Evolutionary conservation across 2,113 vertebrate genomes (phyloP), one percentile per base, ranked within the genome.

Genomic region (Pteronura brasiliensis): DNA sequence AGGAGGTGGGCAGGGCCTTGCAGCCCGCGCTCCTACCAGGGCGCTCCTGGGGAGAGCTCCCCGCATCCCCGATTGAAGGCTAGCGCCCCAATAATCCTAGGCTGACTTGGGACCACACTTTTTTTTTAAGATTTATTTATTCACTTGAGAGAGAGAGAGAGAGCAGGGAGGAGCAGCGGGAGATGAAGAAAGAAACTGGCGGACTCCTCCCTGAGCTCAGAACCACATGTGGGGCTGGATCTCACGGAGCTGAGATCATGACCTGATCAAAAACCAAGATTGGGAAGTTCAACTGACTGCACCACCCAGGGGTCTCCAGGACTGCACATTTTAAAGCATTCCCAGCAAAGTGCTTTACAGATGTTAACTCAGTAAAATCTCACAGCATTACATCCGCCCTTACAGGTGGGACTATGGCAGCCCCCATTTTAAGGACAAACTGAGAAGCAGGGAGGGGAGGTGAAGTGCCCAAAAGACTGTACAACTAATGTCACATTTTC

Each of bases 21-120:
- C n/a, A 18, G 14, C 12, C 36, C 21, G 13, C 0, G 6, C 31
- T 72, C 63, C 10, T 5, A 25, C 1, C 2, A 6, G 34, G 55
- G 55, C 0, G 1, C 4, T 4, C 18, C 17, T 0, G 1, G 34
- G 21, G 10, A 79, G 23, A 94, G 34, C 27, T 63, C 3, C 21
- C 17, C 12, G 15, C 15, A 52, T 15, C 8, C 57, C 57, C 52
- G 5, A 39, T 23, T 7, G 15, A 14, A 7, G 7, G 47, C 15
- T 42, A 18, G 63, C 4, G 2, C 4, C 57, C 44, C 44, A 52
- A 36, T 27, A 42, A 27, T n/a, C 47, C 31, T 31, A 47, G 36
- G 8, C 57, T 57, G n/a, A 34, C 31, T 34, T 12, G 13, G 34
- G 9, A 59, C 27, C 2, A 7, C 8, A 67, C 21, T 57, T 57